Base-by-base conservation (phyloP, 2,888 invertebrate genomes). In the Spodoptera picta region DNA sequence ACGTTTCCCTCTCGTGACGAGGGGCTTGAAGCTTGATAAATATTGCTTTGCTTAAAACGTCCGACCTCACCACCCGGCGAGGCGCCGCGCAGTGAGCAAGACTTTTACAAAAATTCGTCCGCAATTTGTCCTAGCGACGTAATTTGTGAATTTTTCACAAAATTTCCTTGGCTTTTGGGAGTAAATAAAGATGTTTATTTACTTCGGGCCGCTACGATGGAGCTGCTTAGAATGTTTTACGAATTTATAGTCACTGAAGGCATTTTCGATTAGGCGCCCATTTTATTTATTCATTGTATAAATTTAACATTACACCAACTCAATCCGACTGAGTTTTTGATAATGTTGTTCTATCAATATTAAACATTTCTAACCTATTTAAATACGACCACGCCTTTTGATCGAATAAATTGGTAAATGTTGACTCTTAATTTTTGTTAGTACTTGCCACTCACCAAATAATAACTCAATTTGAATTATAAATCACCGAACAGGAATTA, bases 141-240 rank as follows among this genome's bases (percentile, higher is more conserved):
- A 80, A 83, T 76, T 75, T 70, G 44, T 75, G 74, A 68, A 79
- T 82, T 81, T 83, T 81, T 82, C 76, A 80, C 64, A 65, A 79
- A 73, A 77, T 77, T 73, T 70, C 51, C 55, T 48, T 54, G 73
- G 76, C 65, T 78, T 75, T 75, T 57, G 64, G 63, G 62, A 49
- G 68, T 47, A 47, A 47, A 24, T 10, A 47, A 47, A 71, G 56
- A 50, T 62, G 59, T 72, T 73, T 77, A 75, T 79, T 82, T 76
- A 72, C 72, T 45, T 36, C 27, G 6, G 19, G 24, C 19, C 42
- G 42, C 43, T 52, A n/a, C 41, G 41, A 50, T 11, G 36, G n/a
- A 31, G 31, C 2, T 50, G 11, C 50, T 41, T 45, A 14, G 44
- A 44, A 53, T 11, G 50, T n/a, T 51, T 59, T 19, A 0, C 4